Evolutionary conservation across 2,113 vertebrate species (phyloP).

Genomic region (Gnathonemus longibarbis): DNA sequence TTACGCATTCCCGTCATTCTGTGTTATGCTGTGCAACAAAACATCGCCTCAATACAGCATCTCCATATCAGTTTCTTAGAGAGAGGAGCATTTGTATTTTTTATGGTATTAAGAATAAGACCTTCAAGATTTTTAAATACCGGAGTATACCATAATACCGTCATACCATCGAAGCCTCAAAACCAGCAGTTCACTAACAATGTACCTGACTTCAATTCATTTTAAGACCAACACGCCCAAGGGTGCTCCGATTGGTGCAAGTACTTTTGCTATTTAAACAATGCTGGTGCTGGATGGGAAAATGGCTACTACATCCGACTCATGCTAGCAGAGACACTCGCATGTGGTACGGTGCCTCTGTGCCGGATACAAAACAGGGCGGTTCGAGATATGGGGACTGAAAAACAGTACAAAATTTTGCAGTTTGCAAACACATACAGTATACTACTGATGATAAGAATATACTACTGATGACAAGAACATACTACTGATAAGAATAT

Average conservation of each 20-base stretch:
- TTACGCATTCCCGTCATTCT: too few species aligned
- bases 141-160: background rate
- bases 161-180: background rate
- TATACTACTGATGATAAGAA: background rate
- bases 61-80: too few species aligned
- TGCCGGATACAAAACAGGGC: background rate
- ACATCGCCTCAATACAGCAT: too few species aligned
- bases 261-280: background rate
- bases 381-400: background rate
- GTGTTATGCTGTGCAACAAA: too few species aligned
- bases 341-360: background rate
- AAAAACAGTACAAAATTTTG: background rate
- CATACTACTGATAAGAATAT: too few species aligned
- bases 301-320: background rate
- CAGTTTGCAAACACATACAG: background rate
- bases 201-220: background rate
- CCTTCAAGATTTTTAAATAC: background rate
- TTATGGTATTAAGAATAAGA: background rate
- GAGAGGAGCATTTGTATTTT: too few species aligned
- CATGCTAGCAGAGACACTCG: background rate
- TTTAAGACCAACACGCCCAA: background rate
- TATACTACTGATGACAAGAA: too few species aligned
- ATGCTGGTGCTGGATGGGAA: background rate
- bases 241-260: background rate
- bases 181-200: background rate